These are phyloP conservation scores for Micromesistius poutassou DNA, from an alignment of 2,797 vertebrate species.

Conservation along the genomic window DNA sequence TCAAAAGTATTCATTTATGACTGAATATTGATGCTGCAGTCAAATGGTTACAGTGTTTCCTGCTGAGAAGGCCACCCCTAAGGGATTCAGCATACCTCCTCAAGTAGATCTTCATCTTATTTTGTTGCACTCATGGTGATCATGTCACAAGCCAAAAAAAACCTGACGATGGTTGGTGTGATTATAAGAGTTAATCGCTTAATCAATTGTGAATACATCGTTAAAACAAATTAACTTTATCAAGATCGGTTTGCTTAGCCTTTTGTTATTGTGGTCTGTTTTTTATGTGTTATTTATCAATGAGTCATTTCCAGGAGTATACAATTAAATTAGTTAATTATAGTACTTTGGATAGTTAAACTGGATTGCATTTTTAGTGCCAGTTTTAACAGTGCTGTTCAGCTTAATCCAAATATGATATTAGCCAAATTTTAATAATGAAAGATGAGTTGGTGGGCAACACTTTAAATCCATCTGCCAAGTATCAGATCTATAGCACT, in stretches of 20 bases:
- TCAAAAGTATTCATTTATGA: constrained; percentile 19
- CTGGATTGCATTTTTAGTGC: neutral
- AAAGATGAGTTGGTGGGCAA: constrained; percentile 3
- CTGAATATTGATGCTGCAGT: constrained; percentile 33
- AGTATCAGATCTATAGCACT: neutral
- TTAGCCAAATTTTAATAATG: constrained; percentile 11
- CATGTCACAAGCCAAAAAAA: neutral
- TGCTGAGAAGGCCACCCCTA: constrained; percentile 41
- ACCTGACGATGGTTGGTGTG: neutral
- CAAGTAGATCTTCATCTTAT: neutral
- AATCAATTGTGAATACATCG: neutral
- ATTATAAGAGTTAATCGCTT: no score
- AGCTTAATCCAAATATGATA: neutral
- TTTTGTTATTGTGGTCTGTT: neutral
- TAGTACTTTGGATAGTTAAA: neutral
- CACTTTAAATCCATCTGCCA: neutral
- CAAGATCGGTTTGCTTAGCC: neutral
- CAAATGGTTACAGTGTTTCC: constrained; percentile 19
- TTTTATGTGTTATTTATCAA: neutral
- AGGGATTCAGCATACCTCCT: neutral
- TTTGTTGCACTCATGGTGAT: neutral
- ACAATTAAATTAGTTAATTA: neutral
- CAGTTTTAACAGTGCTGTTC: neutral
- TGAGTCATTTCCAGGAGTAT: neutral
- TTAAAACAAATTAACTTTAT: neutral